Evolutionary conservation across 2,113 vertebrate genomes (phyloP), one percentile per base, ranked within the genome.

Genomic region (Meleagris gallopavo): DNA sequence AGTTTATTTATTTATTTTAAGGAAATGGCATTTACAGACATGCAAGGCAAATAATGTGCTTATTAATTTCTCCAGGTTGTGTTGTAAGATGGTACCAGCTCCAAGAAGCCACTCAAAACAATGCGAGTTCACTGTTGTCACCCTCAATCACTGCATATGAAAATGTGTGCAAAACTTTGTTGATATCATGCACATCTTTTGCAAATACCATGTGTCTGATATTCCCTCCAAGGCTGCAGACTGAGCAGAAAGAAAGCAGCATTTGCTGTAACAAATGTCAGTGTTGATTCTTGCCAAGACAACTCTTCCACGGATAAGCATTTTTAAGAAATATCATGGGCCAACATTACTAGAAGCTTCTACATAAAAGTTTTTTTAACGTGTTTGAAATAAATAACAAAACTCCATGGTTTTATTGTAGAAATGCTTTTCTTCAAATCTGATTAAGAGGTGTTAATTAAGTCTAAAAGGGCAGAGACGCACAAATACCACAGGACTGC

Each of bases 1-100:
- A 89, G 90, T 95, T 92, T 95, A 86, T 95, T 92, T 95, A 86
- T 75, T 32, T 89, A 80, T 90, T 70, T 78, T 92, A 88, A 82
- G 73, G 58, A 94, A 95, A 93, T 45, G 65, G 62, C 60, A 83
- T 41, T 50, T 81, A 17, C 79, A 72, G 77, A 88, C 79, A 71
- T 4, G 25, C 48, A 67, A 4, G 34, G 78, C 46, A 95, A 97
- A 95, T 88, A 75, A 94, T 80, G 65, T 83, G 60, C 1, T 34
- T 87, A 83, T 88, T 93, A 93, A 95, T 90, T 92, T 62, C 76
- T 94, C 90, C 90, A 86, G 43, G 81, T 94, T 55, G 78, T 71
- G 36, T 48, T 90, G 36, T 95, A 76, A 76, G 71, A 94, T 77
- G 60, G 11, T 92, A 89, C 22, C 74, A 73, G 64, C 75, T 93